Evolutionary conservation across 1,140 invertebrate genomes (phyloP).

Genomic region (Drosophila tsacasi): DNA sequence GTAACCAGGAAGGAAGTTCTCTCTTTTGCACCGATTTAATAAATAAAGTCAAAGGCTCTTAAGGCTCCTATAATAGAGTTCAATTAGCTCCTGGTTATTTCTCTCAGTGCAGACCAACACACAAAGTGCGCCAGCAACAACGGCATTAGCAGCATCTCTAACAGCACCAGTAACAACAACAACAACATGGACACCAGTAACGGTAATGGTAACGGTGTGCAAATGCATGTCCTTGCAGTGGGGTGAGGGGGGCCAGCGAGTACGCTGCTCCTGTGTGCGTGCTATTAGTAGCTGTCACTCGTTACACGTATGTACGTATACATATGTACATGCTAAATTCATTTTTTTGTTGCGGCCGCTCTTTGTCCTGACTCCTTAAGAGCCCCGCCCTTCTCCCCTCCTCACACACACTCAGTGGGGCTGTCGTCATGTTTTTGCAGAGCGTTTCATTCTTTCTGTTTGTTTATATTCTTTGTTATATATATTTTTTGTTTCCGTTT

Average conservation of each 20-base stretch:
- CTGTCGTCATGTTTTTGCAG: constrained; percentile 29
- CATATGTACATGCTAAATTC: neutral
- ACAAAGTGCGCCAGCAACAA: constrained; percentile 17
- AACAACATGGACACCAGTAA: neutral
- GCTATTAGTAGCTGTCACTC: constrained; percentile 67
- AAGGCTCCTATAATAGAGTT: neutral
- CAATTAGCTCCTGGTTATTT: neutral
- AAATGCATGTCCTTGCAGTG: constrained; percentile 23
- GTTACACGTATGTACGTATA: constrained; percentile 31
- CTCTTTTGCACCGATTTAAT: no score
- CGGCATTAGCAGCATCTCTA: constrained; percentile 18
- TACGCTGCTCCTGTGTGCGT: constrained; percentile 14
- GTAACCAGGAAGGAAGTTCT: no score
- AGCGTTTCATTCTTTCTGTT: constrained; percentile 32
- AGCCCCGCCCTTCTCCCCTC: neutral
- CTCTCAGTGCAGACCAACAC: neutral
- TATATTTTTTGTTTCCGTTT: neutral
- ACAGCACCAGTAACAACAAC: neutral
- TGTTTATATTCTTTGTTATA: constrained; percentile 27
- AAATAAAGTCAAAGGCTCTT: neutral
- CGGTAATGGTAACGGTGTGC: constrained; percentile 9
- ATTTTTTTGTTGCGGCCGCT: constrained; percentile 28
- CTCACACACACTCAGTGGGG: neutral
- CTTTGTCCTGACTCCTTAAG: constrained; percentile 23
- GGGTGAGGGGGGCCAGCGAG: neutral